A percentile compares a stretch with the other conserved stretches of the same genome.
Conservation (phyloP, 2,113 vertebrate species). For the Diglossa brunneiventris region DNA sequence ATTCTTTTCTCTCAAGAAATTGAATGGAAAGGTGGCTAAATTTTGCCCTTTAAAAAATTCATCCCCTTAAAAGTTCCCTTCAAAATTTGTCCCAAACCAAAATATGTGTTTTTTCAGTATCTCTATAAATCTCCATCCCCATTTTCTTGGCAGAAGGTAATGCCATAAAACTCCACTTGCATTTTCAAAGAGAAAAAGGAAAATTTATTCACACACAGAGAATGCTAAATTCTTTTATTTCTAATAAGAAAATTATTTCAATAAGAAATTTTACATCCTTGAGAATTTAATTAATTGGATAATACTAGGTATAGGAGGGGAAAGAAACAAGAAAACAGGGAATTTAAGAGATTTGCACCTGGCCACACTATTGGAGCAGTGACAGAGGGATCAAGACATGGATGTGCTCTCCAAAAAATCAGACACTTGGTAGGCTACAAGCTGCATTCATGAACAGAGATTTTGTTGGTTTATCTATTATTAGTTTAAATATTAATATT, state of each 20-base stretch:
- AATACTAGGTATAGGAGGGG: background rate
- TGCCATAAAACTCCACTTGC: background rate
- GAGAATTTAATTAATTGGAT: background rate
- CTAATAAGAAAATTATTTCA: background rate
- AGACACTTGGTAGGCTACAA: background rate
- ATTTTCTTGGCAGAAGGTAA: background rate
- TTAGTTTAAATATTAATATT: background rate
- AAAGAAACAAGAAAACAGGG: background rate
- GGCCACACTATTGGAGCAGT: background rate
- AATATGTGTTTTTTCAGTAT: background rate
- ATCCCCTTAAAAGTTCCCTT: background rate
- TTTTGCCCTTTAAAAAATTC: background rate
- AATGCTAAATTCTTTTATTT: background rate
- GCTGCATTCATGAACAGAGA: background rate
- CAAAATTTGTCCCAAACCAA: background rate
- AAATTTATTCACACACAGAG: background rate
- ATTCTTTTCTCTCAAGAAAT: accelerated
- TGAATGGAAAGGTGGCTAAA: accelerated
- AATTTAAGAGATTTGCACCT: background rate
- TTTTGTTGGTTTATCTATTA: background rate
- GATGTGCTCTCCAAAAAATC: background rate
- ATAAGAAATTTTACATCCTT: background rate
- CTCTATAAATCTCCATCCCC: background rate
- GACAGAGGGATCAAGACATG: background rate
- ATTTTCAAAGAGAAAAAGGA: background rate